Evolutionary conservation across 37 sponge, comb jelly and placozoan genomes (phyloP).

Genomic region (Cliona cf. orientalis): DNA sequence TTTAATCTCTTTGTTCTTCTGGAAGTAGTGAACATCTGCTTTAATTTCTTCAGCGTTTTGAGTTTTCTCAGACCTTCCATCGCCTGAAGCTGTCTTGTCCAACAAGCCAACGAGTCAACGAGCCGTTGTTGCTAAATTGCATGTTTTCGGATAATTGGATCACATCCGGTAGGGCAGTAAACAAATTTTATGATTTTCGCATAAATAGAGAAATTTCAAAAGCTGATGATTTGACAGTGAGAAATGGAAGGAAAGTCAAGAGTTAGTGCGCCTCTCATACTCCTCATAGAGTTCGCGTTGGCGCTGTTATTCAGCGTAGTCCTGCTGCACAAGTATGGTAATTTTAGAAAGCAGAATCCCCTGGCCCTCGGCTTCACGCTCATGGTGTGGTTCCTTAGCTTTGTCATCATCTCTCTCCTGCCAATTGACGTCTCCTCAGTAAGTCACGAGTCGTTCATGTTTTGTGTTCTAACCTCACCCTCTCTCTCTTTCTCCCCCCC

Average conservation of each 20-base stretch:
- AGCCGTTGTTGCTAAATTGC: not conserved
- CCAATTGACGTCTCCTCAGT: slow-evolving; percentile 96
- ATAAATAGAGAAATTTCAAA: not conserved
- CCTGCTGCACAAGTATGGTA: slow-evolving; percentile 81
- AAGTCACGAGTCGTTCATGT: slow-evolving; percentile 12
- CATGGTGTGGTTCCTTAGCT: slow-evolving; percentile 91
- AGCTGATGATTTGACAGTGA: not conserved
- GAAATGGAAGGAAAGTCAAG: slow-evolving; percentile 24
- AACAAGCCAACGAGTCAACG: not conserved
- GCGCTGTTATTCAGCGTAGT: slow-evolving; percentile 67
- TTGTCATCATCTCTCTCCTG: slow-evolving; percentile 88
- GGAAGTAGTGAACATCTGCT: slow-evolving; percentile 14
- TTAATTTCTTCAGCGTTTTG: slow-evolving; percentile 48
- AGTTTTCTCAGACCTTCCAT: slow-evolving; percentile 45
- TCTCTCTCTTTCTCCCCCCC: not conserved
- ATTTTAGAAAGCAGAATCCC: slow-evolving; percentile 82
- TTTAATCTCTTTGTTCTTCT: not conserved
- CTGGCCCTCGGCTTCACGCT: slow-evolving; percentile 78
- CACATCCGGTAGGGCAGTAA: not conserved
- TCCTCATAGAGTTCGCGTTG: slow-evolving; percentile 67
- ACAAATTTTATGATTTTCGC: not conserved
- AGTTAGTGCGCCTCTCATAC: slow-evolving; percentile 50
- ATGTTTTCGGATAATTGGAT: not conserved
- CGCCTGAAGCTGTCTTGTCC: not conserved
- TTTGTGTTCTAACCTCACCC: not conserved